Percentiles rank a stretch among this genome's conserved stretches.
Conservation (phyloP, 2,888 invertebrate species). For the Acronicta leporina region DNA sequence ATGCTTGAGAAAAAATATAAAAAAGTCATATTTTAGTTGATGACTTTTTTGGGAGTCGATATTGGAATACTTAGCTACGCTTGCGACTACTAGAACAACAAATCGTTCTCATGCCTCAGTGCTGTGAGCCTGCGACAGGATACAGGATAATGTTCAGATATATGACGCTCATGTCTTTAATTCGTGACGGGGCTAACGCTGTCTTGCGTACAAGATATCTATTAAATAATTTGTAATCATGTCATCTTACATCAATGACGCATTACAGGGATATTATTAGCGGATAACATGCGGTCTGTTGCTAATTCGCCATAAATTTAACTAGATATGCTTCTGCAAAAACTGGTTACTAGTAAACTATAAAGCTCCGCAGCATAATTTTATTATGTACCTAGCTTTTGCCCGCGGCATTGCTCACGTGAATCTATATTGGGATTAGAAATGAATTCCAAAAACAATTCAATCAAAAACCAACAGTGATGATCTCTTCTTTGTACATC, state of each 20-base stretch:
- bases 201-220: conserved; percentile 8
- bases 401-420: too few relatives aligned
- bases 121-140: not conserved
- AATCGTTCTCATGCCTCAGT: not conserved
- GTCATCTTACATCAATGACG: conserved; percentile 28
- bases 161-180: conserved; percentile 25
- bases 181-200: not conserved
- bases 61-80: not conserved
- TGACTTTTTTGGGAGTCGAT: too few relatives aligned
- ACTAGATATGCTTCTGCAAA: not conserved
- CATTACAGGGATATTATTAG: conserved; percentile 19
- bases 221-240: conserved; percentile 32
- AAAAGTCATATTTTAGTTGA: too few relatives aligned
- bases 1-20: too few relatives aligned
- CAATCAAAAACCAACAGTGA: too few relatives aligned
- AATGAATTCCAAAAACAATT: too few relatives aligned
- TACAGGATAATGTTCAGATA: conserved; percentile 17
- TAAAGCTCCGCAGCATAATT: too few relatives aligned
- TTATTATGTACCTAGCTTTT: too few relatives aligned
- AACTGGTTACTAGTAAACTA: not conserved
- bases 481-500: too few relatives aligned
- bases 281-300: not conserved
- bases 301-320: not conserved
- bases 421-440: too few relatives aligned
- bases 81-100: too few relatives aligned